phyloP scores from a whole-genome alignment of 92 coral and sea anemone genomes.

The Ricordea florida region DNA sequence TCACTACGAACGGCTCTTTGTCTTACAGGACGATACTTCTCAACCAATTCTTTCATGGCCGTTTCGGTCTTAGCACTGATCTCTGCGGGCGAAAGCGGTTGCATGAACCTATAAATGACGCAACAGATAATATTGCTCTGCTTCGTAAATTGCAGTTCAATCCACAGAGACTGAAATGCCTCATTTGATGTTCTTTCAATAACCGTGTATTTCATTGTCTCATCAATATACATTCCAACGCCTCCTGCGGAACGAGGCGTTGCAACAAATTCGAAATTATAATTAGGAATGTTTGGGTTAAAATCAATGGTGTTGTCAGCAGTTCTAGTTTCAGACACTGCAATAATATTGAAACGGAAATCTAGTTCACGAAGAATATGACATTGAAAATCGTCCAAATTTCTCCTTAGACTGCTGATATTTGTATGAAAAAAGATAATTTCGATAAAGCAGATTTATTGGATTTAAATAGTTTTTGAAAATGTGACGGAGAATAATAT shows the following conservation, averaged over 20 bases:
- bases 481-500: slow-evolving; percentile 22
- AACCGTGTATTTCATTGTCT: too few species aligned
- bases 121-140: slow-evolving; percentile 19
- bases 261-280: slow-evolving; percentile 49
- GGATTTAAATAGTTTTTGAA: too few species aligned
- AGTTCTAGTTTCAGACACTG: slow-evolving; percentile 28
- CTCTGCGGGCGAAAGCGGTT: too few species aligned
- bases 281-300: slow-evolving; percentile 11
- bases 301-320: not conserved
- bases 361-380: too few species aligned
- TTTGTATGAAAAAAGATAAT: not conserved
- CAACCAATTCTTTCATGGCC: too few species aligned
- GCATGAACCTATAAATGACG: slow-evolving; percentile 14
- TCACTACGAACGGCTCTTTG: too few species aligned
- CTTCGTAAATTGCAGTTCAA: slow-evolving; percentile 13
- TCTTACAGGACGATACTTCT: too few species aligned
- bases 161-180: slow-evolving; percentile 56
- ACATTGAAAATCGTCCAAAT: slow-evolving; percentile 12
- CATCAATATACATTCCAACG: slow-evolving; percentile 43
- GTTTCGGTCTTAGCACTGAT: too few species aligned
- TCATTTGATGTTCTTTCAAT: too few species aligned
- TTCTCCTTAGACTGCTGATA: slow-evolving; percentile 8
- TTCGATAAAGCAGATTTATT: too few species aligned
- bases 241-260: slow-evolving; percentile 56
- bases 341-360: slow-evolving; percentile 10